phyloP scores from a whole-genome alignment of 2,888 invertebrate species.

The Petrophora chlorosata region DNA sequence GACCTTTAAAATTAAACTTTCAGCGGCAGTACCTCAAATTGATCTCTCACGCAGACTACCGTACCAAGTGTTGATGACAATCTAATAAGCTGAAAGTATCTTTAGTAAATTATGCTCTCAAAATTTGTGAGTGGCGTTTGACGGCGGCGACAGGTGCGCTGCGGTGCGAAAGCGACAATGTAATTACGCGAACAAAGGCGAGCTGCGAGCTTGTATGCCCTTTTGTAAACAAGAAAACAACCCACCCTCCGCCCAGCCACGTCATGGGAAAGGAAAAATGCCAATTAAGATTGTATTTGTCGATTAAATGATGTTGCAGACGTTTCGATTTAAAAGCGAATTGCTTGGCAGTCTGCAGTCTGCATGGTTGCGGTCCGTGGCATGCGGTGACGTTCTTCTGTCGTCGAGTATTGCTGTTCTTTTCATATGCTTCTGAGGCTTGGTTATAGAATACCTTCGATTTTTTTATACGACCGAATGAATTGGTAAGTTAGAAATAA shows the following conservation, averaged over 20 bases:
- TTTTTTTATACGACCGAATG: too few relatives aligned
- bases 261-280: constrained; percentile 27
- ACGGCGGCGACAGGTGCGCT: constrained; percentile 27
- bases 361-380: background rate
- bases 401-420: too few relatives aligned
- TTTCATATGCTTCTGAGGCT: too few relatives aligned
- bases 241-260: constrained; percentile 17
- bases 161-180: constrained; percentile 28
- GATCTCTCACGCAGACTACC: constrained; percentile 8
- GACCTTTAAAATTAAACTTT: too few relatives aligned
- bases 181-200: constrained; percentile 30
- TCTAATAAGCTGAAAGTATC: constrained; percentile 28
- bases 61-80: constrained; percentile 27
- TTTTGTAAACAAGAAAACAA: constrained; percentile 30
- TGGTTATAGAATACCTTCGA: too few relatives aligned
- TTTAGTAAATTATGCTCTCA: constrained; percentile 25
- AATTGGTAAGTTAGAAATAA: too few relatives aligned
- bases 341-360: background rate
- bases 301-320: constrained; percentile 28
- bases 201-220: constrained; percentile 23
- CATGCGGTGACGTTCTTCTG: background rate
- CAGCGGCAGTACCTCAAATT: background rate
- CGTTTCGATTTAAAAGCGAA: constrained; percentile 21
- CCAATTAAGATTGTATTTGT: constrained; percentile 31
- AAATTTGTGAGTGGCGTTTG: constrained; percentile 28